phyloP scores from a whole-genome alignment of 2,888 invertebrate species.

The Smittia aterrima region DNA sequence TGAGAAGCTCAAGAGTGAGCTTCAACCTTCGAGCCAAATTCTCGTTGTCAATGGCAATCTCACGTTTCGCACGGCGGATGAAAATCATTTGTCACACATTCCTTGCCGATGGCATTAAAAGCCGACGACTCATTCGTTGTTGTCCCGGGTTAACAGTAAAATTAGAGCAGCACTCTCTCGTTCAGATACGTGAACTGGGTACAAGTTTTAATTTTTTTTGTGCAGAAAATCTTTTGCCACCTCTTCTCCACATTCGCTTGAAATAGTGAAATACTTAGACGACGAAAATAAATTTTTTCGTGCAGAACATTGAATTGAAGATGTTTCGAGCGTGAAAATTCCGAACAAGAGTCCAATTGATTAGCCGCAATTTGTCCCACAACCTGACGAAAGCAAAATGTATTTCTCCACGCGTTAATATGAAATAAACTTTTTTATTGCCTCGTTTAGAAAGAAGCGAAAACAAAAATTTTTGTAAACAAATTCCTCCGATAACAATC shows the following conservation, averaged over 20 bases:
- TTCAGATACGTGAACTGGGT: conserved; percentile 6
- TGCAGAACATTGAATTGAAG: too few relatives aligned
- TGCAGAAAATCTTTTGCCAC: neutral
- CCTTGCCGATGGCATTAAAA: neutral
- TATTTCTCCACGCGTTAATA: too few relatives aligned
- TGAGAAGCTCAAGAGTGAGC: neutral
- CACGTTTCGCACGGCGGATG: neutral
- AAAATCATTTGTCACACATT: neutral
- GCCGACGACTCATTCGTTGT: neutral
- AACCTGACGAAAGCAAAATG: too few relatives aligned
- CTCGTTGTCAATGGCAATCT: neutral
- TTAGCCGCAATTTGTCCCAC: too few relatives aligned
- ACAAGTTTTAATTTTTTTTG: neutral
- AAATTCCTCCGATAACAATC: too few relatives aligned
- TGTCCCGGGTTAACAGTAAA: conserved; percentile 24
- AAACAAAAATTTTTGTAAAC: too few relatives aligned
- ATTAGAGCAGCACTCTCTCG: conserved; percentile 19
- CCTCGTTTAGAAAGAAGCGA: too few relatives aligned
- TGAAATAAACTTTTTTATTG: too few relatives aligned
- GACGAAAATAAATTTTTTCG: too few relatives aligned
- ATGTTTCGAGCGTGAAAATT: too few relatives aligned
- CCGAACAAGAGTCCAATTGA: too few relatives aligned
- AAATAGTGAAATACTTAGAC: too few relatives aligned
- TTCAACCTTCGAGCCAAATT: neutral
- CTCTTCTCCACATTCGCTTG: neutral